Conservation (phyloP, 1,140 invertebrate genomes). For the Cyclargus thomasi region DNA sequence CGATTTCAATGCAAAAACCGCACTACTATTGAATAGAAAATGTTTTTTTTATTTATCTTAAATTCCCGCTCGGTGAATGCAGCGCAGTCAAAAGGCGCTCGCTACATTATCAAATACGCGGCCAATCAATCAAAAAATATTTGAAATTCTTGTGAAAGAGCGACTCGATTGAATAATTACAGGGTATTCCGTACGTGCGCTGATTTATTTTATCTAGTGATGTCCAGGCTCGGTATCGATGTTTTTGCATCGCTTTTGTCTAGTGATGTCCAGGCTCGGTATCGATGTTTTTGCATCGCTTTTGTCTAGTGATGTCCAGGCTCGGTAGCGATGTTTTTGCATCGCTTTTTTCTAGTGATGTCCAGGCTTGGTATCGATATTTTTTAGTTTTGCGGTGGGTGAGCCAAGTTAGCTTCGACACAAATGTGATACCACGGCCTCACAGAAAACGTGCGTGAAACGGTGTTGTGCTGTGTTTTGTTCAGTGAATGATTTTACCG, state of each 20-base stretch:
- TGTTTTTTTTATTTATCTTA: not conserved
- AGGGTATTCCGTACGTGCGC: conserved; percentile 27
- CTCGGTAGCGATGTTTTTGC: not conserved
- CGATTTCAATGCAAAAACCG: too few species aligned
- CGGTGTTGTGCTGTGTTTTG: too few species aligned
- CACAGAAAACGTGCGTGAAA: too few species aligned
- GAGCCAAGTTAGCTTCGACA: too few species aligned
- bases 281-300: not conserved
- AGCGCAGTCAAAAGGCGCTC: not conserved
- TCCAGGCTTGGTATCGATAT: not conserved
- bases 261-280: conserved; percentile 9
- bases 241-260: not conserved
- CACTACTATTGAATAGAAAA: not conserved
- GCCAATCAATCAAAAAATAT: conserved; percentile 21
- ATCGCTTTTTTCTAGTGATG: conserved; percentile 15
- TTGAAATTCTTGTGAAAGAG: conserved; percentile 19
- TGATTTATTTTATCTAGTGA: conserved; percentile 29
- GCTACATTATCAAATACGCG: not conserved
- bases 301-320: conserved; percentile 16
- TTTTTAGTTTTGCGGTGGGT: too few species aligned
- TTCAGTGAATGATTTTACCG: too few species aligned
- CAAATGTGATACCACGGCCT: too few species aligned
- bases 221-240: not conserved
- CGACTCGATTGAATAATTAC: conserved; percentile 27
- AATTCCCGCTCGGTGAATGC: not conserved